Conservation (phyloP, 2,113 vertebrate species). For the Solea solea region DNA sequence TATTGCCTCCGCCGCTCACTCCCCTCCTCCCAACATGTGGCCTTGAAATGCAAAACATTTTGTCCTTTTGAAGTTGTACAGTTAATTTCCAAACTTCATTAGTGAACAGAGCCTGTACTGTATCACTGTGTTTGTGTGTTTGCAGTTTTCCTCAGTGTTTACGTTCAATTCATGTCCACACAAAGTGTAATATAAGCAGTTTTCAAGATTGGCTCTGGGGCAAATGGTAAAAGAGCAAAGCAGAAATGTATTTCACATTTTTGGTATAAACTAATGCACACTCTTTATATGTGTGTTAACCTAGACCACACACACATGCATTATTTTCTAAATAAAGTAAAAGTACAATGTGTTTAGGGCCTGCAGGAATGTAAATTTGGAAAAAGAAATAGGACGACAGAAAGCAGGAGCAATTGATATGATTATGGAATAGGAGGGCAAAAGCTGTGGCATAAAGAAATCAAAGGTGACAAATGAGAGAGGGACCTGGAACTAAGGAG, state of each 20-base stretch:
- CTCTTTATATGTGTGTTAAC: constrained; percentile 39
- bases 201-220: constrained; percentile 61
- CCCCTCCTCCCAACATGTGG: constrained; percentile 5
- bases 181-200: constrained; percentile 39
- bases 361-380: constrained; percentile 24
- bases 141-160: not conserved
- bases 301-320: constrained; percentile 3
- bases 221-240: constrained; percentile 47
- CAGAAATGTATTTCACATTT: constrained; percentile 58
- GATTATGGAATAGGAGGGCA: constrained; percentile 5
- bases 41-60: constrained; percentile 47
- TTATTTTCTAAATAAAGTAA: constrained; percentile 23
- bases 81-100: constrained; percentile 44
- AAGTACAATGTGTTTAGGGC: constrained; percentile 31
- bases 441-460: constrained; percentile 34
- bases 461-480: constrained; percentile 13
- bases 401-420: constrained; percentile 13
- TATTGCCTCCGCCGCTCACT: not conserved
- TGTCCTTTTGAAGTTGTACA: constrained; percentile 42
- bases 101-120: not conserved
- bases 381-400: not conserved
- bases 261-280: constrained; percentile 50
- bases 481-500: not conserved
- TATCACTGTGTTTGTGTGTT: not conserved
- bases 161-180: constrained; percentile 10